Conservation (phyloP, 2,888 invertebrate genomes). For the Plebejus anna region DNA sequence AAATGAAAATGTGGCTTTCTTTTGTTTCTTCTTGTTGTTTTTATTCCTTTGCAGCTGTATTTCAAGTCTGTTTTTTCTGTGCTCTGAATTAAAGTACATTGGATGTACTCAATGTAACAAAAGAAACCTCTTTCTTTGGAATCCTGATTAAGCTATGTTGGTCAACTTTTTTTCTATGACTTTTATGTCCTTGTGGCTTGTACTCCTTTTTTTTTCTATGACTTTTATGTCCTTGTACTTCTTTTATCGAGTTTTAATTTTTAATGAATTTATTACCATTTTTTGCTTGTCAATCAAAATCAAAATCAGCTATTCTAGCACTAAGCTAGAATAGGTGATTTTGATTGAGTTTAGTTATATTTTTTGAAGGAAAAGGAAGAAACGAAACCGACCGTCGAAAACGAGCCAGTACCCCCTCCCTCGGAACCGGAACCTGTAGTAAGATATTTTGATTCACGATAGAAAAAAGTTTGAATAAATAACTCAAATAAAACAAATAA, state of each 20-base stretch:
- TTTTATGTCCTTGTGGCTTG: background rate
- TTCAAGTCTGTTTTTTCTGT: background rate
- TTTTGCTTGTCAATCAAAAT: background rate
- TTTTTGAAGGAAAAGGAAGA: slow-evolving; percentile 20
- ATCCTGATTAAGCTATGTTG: background rate
- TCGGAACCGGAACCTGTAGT: slow-evolving; percentile 4
- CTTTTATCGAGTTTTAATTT: background rate
- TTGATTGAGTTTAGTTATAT: background rate
- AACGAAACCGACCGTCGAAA: slow-evolving; percentile 18
- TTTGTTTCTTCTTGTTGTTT: background rate
- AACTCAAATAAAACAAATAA: background rate
- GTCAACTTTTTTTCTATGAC: background rate
- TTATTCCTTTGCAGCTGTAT: background rate
- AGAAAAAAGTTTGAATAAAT: background rate
- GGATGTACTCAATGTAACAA: background rate
- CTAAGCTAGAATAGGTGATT: background rate
- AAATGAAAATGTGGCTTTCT: background rate
- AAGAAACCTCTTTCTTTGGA: background rate
- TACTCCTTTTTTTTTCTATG: background rate
- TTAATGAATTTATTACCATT: background rate
- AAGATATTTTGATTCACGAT: background rate
- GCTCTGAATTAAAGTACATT: background rate
- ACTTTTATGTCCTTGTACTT: background rate
- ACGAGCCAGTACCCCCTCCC: background rate
- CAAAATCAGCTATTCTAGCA: too few relatives aligned